Conservation (phyloP, 2,113 vertebrate species). For the Irena cyanogastra region DNA sequence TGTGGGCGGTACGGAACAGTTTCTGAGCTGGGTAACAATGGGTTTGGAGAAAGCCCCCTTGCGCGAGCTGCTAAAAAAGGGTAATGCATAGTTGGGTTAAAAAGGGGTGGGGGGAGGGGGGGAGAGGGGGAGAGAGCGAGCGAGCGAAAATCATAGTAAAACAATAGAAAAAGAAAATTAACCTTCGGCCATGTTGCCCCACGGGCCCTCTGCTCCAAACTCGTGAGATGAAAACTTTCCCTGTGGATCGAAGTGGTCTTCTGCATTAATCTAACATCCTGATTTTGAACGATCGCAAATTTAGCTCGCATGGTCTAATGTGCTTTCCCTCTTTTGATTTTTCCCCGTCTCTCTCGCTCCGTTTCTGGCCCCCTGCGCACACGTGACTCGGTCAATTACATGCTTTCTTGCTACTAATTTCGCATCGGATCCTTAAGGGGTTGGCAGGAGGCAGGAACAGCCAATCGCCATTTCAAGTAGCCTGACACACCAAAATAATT, state of each 20-base stretch:
- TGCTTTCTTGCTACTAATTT: constrained; percentile 91
- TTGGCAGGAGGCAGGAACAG: constrained; percentile 73
- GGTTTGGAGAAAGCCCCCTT: constrained; percentile 76
- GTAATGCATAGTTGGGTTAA: constrained; percentile 65
- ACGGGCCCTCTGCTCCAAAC: constrained; percentile 91
- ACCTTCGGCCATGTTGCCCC: constrained; percentile 99
- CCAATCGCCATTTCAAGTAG: constrained; percentile 75
- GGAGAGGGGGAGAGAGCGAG: not conserved
- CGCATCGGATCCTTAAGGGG: constrained; percentile 78
- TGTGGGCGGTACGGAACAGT: constrained; percentile 79
- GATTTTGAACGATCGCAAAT: constrained; percentile 87
- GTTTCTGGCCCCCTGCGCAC: constrained; percentile 85
- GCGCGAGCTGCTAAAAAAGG: constrained; percentile 63
- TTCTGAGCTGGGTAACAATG: constrained; percentile 78
- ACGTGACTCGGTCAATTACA: constrained; percentile 98
- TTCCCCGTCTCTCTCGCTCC: constrained; percentile 80
- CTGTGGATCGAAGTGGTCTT: constrained; percentile 83
- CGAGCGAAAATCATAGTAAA: constrained; percentile 70
- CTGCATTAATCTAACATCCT: constrained; percentile 94
- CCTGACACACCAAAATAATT: constrained; percentile 79
- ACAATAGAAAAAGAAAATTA: constrained; percentile 81
- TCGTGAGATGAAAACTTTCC: constrained; percentile 92
- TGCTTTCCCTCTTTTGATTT: constrained; percentile 88
- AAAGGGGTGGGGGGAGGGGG: not conserved
- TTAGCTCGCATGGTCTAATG: constrained; percentile 96